Evolutionary conservation across 2,113 vertebrate species (phyloP).

Genomic region (Heterotilapia buettikoferi): DNA sequence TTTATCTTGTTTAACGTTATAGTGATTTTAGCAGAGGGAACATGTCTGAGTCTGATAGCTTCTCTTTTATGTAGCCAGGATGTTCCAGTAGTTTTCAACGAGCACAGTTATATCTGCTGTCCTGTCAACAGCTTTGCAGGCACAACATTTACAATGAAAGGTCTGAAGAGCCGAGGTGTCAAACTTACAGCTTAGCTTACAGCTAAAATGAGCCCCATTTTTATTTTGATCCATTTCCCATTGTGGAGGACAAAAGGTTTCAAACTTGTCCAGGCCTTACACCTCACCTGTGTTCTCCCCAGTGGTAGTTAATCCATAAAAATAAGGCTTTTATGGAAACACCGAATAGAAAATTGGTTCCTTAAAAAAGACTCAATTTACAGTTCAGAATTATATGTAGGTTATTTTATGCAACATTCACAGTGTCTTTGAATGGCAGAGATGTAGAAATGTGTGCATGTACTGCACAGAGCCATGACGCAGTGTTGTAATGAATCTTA

Average conservation of each 20-base stretch:
- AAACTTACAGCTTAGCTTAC: no score
- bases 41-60: background rate
- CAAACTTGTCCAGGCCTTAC: background rate
- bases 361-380: background rate
- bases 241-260: rapidly evolving
- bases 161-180: background rate
- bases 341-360: background rate
- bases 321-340: background rate
- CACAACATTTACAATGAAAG: background rate
- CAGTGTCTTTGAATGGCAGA: rapidly evolving
- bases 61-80: background rate
- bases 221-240: background rate
- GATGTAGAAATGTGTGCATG: background rate
- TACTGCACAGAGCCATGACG: background rate
- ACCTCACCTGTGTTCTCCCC: background rate
- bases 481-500: background rate
- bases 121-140: background rate
- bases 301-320: background rate
- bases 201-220: background rate
- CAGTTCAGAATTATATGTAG: rapidly evolving
- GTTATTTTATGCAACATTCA: background rate
- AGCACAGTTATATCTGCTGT: background rate
- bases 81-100: background rate
- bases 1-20: rapidly evolving
- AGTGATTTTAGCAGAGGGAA: background rate